A percentile compares a stretch with the other conserved stretches of the same genome.
phyloP scores from a whole-genome alignment of 2,113 vertebrate species.

The Rhea americana region DNA sequence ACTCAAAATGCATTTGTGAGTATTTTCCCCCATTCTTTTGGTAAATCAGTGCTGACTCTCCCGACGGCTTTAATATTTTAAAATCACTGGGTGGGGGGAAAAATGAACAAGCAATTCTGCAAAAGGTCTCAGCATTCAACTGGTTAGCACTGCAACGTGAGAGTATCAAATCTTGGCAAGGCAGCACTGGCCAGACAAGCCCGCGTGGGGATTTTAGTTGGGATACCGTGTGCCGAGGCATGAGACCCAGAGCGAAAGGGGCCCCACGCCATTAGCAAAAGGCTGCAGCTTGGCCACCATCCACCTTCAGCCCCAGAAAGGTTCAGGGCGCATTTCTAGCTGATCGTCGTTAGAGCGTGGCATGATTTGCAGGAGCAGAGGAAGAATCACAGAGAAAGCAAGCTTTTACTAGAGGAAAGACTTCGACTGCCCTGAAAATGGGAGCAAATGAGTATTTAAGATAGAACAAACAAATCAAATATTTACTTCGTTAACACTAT shows the following conservation, averaged over 20 bases:
- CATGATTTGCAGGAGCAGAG: background rate
- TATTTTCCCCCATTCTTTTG: background rate
- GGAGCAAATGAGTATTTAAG: background rate
- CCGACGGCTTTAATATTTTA: conserved; percentile 63
- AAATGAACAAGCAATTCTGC: background rate
- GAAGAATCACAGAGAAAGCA: background rate
- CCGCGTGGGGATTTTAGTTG: background rate
- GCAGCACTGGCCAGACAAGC: background rate
- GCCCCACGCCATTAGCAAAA: background rate
- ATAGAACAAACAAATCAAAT: background rate
- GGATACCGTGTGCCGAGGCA: fast-evolving
- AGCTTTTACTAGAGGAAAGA: background rate
- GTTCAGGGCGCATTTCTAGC: fast-evolving
- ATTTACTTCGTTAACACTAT: background rate
- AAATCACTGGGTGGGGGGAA: conserved; percentile 22
- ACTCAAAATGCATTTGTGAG: conserved; percentile 73
- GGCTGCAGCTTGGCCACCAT: background rate
- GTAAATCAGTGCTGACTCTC: conserved; percentile 70
- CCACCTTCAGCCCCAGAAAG: background rate
- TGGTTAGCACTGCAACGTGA: background rate
- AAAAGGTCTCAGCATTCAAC: conserved; percentile 33
- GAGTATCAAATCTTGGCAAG: background rate
- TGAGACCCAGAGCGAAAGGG: background rate
- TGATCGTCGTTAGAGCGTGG: background rate
- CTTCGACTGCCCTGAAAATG: background rate